Conservation (phyloP, 2,113 vertebrate species). For the Brevimyrus niger region DNA sequence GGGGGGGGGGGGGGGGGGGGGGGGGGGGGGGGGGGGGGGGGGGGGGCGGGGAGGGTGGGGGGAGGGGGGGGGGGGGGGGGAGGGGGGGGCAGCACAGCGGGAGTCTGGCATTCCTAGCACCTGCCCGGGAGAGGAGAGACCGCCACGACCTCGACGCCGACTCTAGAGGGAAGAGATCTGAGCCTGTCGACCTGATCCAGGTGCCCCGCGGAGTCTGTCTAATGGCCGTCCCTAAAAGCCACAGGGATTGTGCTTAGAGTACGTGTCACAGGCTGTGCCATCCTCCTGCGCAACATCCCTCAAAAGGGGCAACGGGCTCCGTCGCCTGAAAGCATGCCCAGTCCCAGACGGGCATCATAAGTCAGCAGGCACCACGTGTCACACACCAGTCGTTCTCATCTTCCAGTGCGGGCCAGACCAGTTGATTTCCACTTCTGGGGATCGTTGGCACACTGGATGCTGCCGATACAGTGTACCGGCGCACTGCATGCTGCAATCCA, state of each 20-base stretch:
- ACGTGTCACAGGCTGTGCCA: neutral
- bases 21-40: too few relatives aligned
- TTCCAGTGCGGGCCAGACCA: neutral
- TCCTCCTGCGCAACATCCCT: neutral
- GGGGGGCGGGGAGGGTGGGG: too few relatives aligned
- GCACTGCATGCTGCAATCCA: neutral
- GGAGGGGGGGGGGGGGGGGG: neutral
- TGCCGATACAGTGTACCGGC: neutral
- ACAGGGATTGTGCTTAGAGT: neutral
- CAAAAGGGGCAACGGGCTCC: neutral
- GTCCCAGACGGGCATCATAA: neutral
- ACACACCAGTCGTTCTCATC: neutral
- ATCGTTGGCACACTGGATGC: neutral
- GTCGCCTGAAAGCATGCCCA: neutral
- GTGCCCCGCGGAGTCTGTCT: neutral
- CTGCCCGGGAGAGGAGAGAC: neutral
- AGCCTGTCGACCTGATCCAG: neutral
- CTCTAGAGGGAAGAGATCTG: neutral
- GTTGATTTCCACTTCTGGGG: neutral
- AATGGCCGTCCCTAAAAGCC: neutral
- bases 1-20: too few relatives aligned
- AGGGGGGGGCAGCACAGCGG: neutral
- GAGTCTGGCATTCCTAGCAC: neutral
- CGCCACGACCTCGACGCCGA: neutral
- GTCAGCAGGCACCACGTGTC: neutral